phyloP scores from a whole-genome alignment of 2,888 invertebrate species.

The Allacma fusca region DNA sequence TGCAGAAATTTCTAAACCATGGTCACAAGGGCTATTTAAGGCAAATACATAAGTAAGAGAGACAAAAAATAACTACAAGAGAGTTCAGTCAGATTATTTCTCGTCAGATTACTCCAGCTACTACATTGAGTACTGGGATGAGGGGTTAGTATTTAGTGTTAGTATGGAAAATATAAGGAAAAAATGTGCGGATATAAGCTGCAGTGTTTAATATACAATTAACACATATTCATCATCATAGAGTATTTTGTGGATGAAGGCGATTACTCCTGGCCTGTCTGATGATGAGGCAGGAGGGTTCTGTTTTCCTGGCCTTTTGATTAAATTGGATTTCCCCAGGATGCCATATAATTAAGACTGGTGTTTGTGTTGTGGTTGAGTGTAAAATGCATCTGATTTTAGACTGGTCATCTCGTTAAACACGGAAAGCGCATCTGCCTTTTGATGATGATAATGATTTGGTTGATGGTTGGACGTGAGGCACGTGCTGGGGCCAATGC shows the following conservation, averaged over 20 bases:
- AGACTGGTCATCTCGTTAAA: constrained; percentile 17
- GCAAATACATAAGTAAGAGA: too few relatives aligned
- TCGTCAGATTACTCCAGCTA: too few relatives aligned
- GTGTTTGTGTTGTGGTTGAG: constrained; percentile 14
- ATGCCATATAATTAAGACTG: neutral
- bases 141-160: too few relatives aligned
- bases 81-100: too few relatives aligned
- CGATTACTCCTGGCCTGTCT: too few relatives aligned
- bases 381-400: constrained; percentile 5
- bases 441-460: constrained; percentile 28
- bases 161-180: neutral
- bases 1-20: neutral
- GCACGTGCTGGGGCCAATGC: constrained; percentile 24
- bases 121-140: too few relatives aligned
- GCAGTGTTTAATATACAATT: constrained; percentile 43
- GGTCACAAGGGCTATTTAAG: neutral
- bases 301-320: neutral
- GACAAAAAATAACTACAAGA: too few relatives aligned
- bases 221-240: constrained; percentile 53
- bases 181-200: neutral
- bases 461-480: constrained; percentile 32
- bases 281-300: neutral
- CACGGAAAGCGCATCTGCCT: constrained; percentile 33
- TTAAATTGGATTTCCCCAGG: neutral
- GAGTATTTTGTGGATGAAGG: too few relatives aligned